A percentile compares a stretch with the other conserved stretches of the same genome.
Evolutionary conservation across 2,113 vertebrate genomes (phyloP).

Genomic region (Gnathonemus echidnorhynchus): DNA sequence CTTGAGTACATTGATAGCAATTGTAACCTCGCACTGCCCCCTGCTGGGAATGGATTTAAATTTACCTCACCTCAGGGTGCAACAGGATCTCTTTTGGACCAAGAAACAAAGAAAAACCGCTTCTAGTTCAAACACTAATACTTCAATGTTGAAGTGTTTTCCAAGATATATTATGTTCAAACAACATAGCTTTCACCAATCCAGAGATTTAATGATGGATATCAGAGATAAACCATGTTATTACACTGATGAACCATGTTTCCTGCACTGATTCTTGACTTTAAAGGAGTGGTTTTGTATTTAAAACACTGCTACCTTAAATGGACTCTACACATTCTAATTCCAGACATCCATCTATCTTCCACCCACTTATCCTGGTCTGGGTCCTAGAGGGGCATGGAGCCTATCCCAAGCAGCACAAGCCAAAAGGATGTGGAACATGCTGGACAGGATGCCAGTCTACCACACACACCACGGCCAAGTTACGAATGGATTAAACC

Average conservation of each 20-base stretch:
- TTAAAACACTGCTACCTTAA: not conserved
- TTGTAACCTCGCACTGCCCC: slow-evolving; percentile 3
- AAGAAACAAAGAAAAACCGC: not conserved
- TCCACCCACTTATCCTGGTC: not conserved
- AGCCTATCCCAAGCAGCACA: not conserved
- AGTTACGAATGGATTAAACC: not conserved
- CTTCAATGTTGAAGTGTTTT: not conserved
- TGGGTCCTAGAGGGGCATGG: not conserved
- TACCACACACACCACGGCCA: not conserved
- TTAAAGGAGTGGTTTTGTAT: not conserved
- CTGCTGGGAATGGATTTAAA: slow-evolving; percentile 1
- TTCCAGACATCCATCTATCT: not conserved
- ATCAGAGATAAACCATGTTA: not conserved
- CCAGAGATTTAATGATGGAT: not conserved
- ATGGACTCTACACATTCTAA: not conserved
- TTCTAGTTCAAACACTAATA: not conserved
- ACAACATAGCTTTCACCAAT: not conserved
- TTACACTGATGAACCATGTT: not conserved
- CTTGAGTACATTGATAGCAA: not conserved
- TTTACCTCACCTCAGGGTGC: not conserved
- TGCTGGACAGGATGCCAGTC: not conserved
- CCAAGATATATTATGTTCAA: not conserved
- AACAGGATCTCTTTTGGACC: not conserved
- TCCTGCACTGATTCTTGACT: not conserved
- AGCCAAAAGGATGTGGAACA: not conserved